Base-by-base conservation (phyloP, 2,888 invertebrate species). In the Scaptomyza flava region DNA sequence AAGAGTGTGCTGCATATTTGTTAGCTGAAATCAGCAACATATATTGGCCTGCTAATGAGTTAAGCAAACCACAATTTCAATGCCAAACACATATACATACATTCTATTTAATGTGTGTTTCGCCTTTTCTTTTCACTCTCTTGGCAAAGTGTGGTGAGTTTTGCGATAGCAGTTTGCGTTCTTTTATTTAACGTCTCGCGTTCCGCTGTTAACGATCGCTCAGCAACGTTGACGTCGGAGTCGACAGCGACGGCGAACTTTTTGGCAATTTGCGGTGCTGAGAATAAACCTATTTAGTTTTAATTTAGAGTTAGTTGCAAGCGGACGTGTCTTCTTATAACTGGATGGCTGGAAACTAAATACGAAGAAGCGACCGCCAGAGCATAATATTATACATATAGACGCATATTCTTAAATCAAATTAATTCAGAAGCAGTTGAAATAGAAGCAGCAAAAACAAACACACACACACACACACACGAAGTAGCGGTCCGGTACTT, bases 291-390 rank as follows among this genome's bases (percentile, higher is more conserved):
- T 3, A 41, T 87, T 91, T 83, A 91, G 91, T 91, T 91, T 90
- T 85, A 82, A 89, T 89, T 89, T 89, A 91, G 91, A 90, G 89
- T 81, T 91, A 91, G 89, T 87, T 81, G 86, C 87, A 87, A 90
- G 90, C 90, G 89, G 91, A 91, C 89, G 91, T 90, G 89, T 86
- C 83, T 89, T 77, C 59, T 72, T 72, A 41, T 50, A 81, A 89
- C 91, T 91, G 91, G 91, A 91, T 91, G 91, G 91, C 91, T 91
- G 91, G 91, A 91, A 89, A 83, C 78, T 79, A 78, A 80, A 71
- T 70, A 75, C 72, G 79, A 73, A 79, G 58, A 80, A 79, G 72
- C 79, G 71, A 72, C 74, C 78, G 74, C 74, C 70, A 63, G 75
- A 75, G 76, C 72, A 77, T 51, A 73, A 69, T 63, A 68, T 53